Evolutionary conservation across 2,113 vertebrate genomes (phyloP).

Genomic region (Hymenochirus boettgeri): DNA sequence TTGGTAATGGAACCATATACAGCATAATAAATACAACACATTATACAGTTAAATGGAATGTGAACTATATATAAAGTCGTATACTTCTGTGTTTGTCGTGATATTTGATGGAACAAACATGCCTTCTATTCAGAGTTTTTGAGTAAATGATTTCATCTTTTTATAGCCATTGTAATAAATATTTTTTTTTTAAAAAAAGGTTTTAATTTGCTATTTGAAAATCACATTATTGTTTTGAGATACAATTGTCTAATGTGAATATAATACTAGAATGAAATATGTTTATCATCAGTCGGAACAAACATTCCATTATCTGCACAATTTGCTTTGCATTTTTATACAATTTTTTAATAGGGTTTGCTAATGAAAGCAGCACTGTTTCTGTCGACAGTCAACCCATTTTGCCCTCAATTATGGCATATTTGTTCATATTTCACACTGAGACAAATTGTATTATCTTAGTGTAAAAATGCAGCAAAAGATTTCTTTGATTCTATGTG

Average conservation of each 20-base stretch:
- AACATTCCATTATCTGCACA: not conserved
- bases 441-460: conserved; percentile 39
- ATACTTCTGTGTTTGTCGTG: too few relatives aligned
- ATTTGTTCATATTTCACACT: conserved; percentile 30
- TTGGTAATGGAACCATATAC: too few relatives aligned
- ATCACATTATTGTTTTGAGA: conserved; percentile 14
- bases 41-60: too few relatives aligned
- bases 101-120: too few relatives aligned
- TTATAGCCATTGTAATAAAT: too few relatives aligned
- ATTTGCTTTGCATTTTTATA: conserved; percentile 26
- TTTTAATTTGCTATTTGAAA: conserved; percentile 10
- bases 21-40: too few relatives aligned
- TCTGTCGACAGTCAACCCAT: conserved; percentile 40
- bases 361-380: conserved; percentile 37
- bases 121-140: too few relatives aligned
- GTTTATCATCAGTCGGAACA: conserved; percentile 26
- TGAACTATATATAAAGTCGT: too few relatives aligned
- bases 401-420: conserved; percentile 39
- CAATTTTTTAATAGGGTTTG: conserved; percentile 38
- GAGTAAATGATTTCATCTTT: too few relatives aligned
- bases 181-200: too few relatives aligned
- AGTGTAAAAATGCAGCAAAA: conserved; percentile 36
- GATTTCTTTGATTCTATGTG: conserved; percentile 30
- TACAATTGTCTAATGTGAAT: conserved; percentile 1
- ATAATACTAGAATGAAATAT: not conserved